phyloP scores from a whole-genome alignment of 2,113 vertebrate genomes.

The Tyrannus savana region DNA sequence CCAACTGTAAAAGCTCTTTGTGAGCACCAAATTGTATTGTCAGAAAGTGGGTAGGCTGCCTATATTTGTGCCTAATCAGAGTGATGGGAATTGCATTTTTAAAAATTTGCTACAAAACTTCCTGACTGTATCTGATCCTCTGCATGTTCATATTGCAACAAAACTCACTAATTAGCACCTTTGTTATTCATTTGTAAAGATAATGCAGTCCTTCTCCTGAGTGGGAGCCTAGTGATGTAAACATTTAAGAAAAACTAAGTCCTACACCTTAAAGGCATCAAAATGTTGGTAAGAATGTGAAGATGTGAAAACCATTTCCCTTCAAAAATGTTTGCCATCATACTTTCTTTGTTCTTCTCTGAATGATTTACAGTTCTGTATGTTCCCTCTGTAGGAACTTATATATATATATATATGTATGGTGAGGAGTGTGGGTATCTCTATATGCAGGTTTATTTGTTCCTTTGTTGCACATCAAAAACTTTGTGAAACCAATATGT shows the following conservation, averaged over 20 bases:
- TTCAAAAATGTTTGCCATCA: neutral
- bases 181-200: neutral
- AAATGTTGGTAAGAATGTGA: neutral
- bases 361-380: neutral
- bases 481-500: neutral
- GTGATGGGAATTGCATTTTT: neutral
- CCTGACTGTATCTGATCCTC: neutral
- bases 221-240: neutral
- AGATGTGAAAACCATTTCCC: neutral
- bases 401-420: neutral
- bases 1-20: neutral
- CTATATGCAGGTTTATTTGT: neutral
- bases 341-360: neutral
- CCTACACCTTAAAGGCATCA: neutral
- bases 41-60: neutral
- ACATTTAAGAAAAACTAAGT: neutral
- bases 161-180: neutral
- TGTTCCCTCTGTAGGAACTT: neutral
- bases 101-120: neutral
- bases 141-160: neutral
- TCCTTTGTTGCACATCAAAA: neutral
- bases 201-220: neutral
- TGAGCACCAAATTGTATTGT: neutral
- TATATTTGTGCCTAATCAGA: neutral
- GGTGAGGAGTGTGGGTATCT: neutral